A percentile compares a stretch with the other conserved stretches of the same genome.
Conservation (phyloP, 2,888 invertebrate genomes). For the Limnephilus auricula region DNA sequence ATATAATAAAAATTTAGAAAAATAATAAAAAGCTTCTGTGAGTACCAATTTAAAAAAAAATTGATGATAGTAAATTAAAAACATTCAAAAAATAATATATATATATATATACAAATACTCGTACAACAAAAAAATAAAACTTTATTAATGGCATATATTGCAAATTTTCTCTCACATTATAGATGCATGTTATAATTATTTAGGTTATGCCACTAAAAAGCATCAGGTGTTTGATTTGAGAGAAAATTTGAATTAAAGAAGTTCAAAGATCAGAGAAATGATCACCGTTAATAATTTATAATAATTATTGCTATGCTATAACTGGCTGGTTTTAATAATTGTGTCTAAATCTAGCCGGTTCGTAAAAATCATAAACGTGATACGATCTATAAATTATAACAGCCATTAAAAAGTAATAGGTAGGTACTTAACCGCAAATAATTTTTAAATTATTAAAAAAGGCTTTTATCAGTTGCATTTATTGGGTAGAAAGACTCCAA, state of each 20-base stretch:
- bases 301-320: not conserved
- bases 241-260: not conserved
- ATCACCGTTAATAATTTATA: constrained; percentile 24
- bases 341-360: not conserved
- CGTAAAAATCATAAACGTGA: not conserved
- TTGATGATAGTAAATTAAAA: no score
- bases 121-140: no score
- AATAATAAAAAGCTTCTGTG: no score
- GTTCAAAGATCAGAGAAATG: constrained; percentile 28
- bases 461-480: no score
- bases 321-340: not conserved
- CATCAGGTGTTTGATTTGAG: constrained; percentile 3
- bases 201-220: constrained; percentile 10
- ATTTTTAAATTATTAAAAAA: not conserved
- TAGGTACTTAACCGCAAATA: not conserved
- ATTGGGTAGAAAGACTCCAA: no score
- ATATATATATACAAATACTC: no score
- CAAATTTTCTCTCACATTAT: not conserved
- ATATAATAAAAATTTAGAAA: no score
- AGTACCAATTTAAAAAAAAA: no score
- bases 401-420: not conserved
- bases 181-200: not conserved
- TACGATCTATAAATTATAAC: not conserved
- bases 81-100: no score
- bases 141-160: not conserved